Conservation (phyloP, 2,113 vertebrate species). For the Smithornis capensis region DNA sequence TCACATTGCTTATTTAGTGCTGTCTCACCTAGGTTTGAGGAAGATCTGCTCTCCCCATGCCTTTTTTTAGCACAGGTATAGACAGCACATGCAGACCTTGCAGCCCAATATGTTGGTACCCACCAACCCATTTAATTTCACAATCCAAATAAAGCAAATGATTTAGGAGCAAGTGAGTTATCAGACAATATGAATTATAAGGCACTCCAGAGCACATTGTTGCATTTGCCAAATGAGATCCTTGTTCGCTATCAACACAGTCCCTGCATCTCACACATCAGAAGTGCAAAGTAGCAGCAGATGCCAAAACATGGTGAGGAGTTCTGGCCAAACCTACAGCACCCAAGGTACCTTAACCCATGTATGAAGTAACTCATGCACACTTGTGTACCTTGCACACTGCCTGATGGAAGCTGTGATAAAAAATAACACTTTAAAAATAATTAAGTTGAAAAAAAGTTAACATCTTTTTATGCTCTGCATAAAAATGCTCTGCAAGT, state of each 20-base stretch:
- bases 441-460: neutral
- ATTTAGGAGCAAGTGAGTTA: neutral
- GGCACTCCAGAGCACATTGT: neutral
- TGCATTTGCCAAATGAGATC: neutral
- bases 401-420: neutral
- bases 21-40: neutral
- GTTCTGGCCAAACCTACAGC: neutral
- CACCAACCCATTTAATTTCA: neutral
- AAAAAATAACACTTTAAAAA: neutral
- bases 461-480: no score
- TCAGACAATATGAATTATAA: neutral
- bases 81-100: neutral
- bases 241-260: fast-evolving
- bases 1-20: neutral
- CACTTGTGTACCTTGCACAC: neutral
- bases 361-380: fast-evolving
- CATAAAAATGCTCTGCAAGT: fast-evolving
- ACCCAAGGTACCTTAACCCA: neutral
- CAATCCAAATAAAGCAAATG: neutral
- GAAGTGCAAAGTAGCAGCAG: neutral
- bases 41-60: neutral
- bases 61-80: neutral
- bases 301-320: fast-evolving
- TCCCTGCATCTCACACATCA: neutral
- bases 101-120: neutral